phyloP scores from a whole-genome alignment of 1,140 invertebrate species.

The Bombus consobrinus region DNA sequence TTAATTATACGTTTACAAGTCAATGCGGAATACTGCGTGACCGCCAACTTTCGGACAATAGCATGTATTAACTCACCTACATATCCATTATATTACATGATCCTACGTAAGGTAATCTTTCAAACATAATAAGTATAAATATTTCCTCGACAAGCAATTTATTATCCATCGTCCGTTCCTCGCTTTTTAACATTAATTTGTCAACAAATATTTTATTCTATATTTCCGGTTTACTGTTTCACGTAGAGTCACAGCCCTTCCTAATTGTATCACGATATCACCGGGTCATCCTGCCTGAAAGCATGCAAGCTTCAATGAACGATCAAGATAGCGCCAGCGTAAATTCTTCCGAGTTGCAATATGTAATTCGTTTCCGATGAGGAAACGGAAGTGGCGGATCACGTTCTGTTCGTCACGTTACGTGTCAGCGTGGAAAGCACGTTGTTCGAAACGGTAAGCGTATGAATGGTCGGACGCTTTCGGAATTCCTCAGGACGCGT shows the following conservation, averaged over 20 bases:
- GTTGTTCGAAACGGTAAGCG: neutral
- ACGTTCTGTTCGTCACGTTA: neutral
- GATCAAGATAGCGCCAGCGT: neutral
- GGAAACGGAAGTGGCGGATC: neutral
- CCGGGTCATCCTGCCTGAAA: too few relatives aligned
- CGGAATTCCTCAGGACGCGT: slow-evolving; percentile 38
- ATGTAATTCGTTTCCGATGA: neutral
- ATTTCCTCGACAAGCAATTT: neutral
- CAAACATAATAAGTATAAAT: neutral
- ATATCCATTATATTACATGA: neutral
- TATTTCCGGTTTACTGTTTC: neutral
- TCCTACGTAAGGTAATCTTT: neutral
- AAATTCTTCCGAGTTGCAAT: neutral
- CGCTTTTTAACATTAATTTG: neutral
- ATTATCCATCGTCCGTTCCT: too few relatives aligned
- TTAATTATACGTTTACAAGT: neutral
- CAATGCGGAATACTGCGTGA: neutral
- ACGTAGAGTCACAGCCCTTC: too few relatives aligned
- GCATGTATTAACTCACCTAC: neutral
- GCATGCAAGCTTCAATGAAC: neutral
- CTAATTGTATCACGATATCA: too few relatives aligned
- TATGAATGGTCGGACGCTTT: neutral
- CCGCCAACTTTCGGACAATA: neutral
- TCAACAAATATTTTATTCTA: neutral
- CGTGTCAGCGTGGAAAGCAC: neutral